Percentiles rank a stretch among this genome's conserved stretches.
phyloP scores from a whole-genome alignment of 2,888 invertebrate species.

The Petrolisthes manimaculis region DNA sequence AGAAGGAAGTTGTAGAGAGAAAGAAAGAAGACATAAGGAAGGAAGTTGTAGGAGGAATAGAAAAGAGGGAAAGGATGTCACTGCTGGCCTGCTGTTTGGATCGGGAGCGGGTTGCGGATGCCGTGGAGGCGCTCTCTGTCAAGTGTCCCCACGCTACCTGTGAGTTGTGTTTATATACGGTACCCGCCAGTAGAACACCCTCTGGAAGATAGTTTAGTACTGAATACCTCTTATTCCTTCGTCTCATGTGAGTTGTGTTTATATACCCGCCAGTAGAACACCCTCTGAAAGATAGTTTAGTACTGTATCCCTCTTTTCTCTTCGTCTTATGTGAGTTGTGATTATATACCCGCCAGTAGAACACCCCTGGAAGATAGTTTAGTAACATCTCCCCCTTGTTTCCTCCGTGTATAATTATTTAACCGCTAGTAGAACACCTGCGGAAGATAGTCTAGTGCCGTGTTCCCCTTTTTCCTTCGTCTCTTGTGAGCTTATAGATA shows the following conservation, averaged over 20 bases:
- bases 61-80: background rate
- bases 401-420: no score
- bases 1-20: background rate
- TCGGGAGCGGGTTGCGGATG: constrained; percentile 45
- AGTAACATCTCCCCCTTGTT: no score
- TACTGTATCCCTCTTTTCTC: background rate
- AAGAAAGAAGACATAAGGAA: background rate
- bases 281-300: background rate
- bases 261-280: background rate
- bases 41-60: background rate
- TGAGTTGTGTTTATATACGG: constrained; percentile 24
- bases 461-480: no score
- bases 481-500: no score
- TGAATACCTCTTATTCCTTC: background rate
- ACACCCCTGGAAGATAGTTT: background rate
- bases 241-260: background rate
- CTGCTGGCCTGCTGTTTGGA: constrained; percentile 41
- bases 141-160: constrained; percentile 51
- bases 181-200: background rate
- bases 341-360: background rate
- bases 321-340: background rate
- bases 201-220: background rate
- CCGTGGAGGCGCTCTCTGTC: constrained; percentile 40
- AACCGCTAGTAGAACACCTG: no score
- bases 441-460: no score